These are phyloP conservation scores for Ferdinandea cuprea DNA, from an alignment of 2,888 invertebrate species.

Conservation along the genomic window DNA sequence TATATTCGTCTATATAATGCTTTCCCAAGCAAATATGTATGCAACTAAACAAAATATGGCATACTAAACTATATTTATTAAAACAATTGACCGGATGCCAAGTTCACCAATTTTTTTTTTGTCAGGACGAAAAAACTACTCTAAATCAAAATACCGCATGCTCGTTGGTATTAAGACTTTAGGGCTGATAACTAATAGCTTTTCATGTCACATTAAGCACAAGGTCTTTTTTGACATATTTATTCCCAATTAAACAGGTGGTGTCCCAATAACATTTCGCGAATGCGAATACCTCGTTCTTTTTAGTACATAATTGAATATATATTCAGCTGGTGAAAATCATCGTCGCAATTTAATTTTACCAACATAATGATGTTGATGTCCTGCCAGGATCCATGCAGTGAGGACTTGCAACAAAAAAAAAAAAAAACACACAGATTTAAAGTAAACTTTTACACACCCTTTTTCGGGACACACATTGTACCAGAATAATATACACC, in stretches of 20 bases:
- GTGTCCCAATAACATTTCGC: constrained; percentile 55
- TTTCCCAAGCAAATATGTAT: neutral
- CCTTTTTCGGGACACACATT: constrained; percentile 70
- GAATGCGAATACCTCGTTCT: constrained; percentile 13
- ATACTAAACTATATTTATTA: constrained; percentile 19
- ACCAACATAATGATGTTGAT: constrained; percentile 54
- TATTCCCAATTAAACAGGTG: constrained; percentile 72
- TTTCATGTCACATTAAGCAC: constrained; percentile 30
- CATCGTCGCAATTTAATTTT: no score
- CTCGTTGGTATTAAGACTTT: neutral
- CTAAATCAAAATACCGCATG: neutral
- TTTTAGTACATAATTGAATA: neutral
- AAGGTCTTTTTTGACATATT: constrained; percentile 35
- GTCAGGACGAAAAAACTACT: no score
- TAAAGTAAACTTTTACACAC: constrained; percentile 73
- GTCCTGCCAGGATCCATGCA: constrained; percentile 23
- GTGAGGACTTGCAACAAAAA: neutral
- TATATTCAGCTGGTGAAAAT: constrained; percentile 1
- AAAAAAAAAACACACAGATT: constrained; percentile 30
- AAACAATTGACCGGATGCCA: constrained; percentile 30
- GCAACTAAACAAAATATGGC: neutral
- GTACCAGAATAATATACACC: constrained; percentile 39
- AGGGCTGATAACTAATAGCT: constrained; percentile 33
- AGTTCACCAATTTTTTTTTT: constrained; percentile 34
- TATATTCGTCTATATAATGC: neutral